These are phyloP conservation scores for Spisula subtruncata DNA, from an alignment of 2,888 invertebrate genomes.

Conservation along the genomic window DNA sequence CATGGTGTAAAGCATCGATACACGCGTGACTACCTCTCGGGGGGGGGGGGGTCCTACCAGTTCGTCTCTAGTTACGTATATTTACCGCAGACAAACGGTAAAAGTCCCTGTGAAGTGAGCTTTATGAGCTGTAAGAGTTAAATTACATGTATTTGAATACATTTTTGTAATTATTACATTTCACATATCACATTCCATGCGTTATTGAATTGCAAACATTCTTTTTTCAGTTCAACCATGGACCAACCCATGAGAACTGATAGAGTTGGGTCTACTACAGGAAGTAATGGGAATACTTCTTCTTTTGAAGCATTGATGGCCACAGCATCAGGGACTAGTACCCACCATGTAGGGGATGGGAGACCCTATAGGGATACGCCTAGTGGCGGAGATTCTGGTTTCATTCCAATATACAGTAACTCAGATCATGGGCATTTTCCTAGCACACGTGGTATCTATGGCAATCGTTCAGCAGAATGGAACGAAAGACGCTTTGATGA, in stretches of 20 bases:
- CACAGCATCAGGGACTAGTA: background rate
- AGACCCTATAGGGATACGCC: background rate
- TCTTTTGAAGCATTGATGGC: background rate
- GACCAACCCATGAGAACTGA: background rate
- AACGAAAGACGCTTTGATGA: background rate
- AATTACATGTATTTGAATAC: no score
- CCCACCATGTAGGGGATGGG: background rate
- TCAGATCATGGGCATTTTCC: background rate
- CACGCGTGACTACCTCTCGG: no score
- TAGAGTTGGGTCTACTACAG: background rate
- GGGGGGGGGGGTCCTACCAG: no score
- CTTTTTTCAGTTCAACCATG: background rate
- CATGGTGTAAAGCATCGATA: no score
- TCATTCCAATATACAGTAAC: slow-evolving; percentile 4
- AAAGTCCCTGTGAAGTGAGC: no score
- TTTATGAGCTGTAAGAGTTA: no score
- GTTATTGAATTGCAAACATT: no score
- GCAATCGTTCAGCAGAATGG: background rate
- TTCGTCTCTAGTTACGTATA: no score
- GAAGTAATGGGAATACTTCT: background rate
- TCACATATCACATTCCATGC: no score
- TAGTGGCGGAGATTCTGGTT: background rate
- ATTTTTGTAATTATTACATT: no score
- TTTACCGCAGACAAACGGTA: no score
- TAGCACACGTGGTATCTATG: background rate